Base-by-base conservation (phyloP, 2,113 vertebrate genomes). In the Cathartes aura region DNA sequence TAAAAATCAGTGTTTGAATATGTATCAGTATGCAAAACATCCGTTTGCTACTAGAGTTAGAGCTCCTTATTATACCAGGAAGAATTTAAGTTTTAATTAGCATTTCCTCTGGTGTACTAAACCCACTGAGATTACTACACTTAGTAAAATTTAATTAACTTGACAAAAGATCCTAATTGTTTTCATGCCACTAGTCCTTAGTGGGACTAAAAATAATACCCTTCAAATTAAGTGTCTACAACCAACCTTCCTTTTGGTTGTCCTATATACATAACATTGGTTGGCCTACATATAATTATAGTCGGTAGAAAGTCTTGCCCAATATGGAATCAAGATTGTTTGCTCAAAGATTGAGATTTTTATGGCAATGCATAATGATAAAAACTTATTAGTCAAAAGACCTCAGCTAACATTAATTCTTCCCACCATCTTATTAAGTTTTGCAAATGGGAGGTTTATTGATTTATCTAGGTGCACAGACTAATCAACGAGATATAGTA, bases 91-190 rank as follows among this genome's bases (percentile, higher is more conserved):
- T 98, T 99, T 99, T 99, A 99, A 99, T 99, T 99, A 99, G 98
- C 98, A 98, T 98, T 99, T 98, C 97, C 98, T 99, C 98, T 98
- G 97, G 98, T 98, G 98, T 98, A 98, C 95, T 87, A 98, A 98
- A 97, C 97, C 98, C 97, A 92, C 95, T 88, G 99, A 98, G 98
- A 99, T 98, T 98, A 98, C 98, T 97, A 98, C 98, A 98, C 98
- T 99, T 99, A 99, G 98, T 98, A 99, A 99, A 99, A 99, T 99
- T 99, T 99, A 99, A 99, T 99, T 99, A 99, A 99, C 98, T 98
- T 98, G 98, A 98, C 98, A 98, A 98, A 99, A 98, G 98, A 98
- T 98, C 98, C 98, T 99, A 99, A 99, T 99, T 99, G 99, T 99
- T 99, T 99, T 98, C 96, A 74, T 98, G 97, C 97, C 97, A 98